Evolutionary conservation across 2,888 invertebrate species (phyloP).

Genomic region (Caenorhabditis auriculariae): DNA sequence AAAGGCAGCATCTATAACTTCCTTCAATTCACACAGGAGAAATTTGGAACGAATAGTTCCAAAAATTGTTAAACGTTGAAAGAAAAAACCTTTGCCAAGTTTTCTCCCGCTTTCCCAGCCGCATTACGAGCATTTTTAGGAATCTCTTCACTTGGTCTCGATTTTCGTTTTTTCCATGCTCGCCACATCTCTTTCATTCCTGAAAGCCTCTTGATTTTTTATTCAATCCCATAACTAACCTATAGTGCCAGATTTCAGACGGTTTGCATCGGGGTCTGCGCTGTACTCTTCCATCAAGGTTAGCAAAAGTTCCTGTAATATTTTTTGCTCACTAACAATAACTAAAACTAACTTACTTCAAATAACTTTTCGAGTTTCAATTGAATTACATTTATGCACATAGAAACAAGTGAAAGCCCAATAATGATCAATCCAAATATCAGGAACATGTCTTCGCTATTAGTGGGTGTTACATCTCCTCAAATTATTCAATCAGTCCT

Average conservation of each 20-base stretch:
- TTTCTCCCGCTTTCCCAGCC: constrained; percentile 35
- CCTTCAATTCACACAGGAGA: background rate
- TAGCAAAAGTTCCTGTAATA: constrained; percentile 56
- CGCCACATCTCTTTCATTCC: constrained; percentile 58
- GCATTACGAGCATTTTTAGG: constrained; percentile 28
- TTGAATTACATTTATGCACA: constrained; percentile 58
- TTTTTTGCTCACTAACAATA: background rate
- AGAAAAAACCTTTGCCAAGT: constrained; percentile 29
- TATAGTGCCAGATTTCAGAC: constrained; percentile 41
- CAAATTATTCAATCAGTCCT: background rate
- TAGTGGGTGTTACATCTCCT: constrained; percentile 63
- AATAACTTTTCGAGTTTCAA: constrained; percentile 47
- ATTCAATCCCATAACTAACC: constrained; percentile 16
- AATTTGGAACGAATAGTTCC: background rate
- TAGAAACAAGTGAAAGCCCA: constrained; percentile 58
- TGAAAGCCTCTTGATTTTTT: constrained; percentile 15
- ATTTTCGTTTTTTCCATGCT: constrained; percentile 53
- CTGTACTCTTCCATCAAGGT: constrained; percentile 61
- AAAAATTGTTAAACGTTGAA: background rate
- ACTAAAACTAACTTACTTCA: constrained; percentile 20
- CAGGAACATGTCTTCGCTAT: constrained; percentile 61
- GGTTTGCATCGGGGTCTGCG: constrained; percentile 43
- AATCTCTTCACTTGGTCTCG: constrained; percentile 25
- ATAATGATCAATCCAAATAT: constrained; percentile 61
- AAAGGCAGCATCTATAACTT: constrained; percentile 41